Conservation (phyloP, 1,140 invertebrate species). For the Zaprionus kolodkinae region DNA sequence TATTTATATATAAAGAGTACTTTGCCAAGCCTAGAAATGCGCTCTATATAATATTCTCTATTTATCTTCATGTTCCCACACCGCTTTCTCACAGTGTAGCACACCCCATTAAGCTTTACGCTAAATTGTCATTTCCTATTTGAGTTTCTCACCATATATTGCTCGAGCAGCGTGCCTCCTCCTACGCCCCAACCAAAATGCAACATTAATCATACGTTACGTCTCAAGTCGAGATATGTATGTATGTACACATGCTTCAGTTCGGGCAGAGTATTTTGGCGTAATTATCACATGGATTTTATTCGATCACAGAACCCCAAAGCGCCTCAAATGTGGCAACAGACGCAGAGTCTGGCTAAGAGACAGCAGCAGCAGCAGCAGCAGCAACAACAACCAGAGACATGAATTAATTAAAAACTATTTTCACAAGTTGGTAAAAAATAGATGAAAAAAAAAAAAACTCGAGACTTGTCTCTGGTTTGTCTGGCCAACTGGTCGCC, state of each 20-base stretch:
- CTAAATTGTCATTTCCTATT: constrained; percentile 32
- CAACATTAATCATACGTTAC: constrained; percentile 44
- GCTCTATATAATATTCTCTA: too few species aligned
- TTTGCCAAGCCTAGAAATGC: too few species aligned
- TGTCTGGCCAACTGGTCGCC: constrained; percentile 69
- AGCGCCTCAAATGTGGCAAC: constrained; percentile 55
- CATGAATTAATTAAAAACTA: constrained; percentile 77
- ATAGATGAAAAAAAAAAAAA: neutral
- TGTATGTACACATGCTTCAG: neutral
- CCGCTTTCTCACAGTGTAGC: neutral
- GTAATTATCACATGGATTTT: constrained; percentile 52
- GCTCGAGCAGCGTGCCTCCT: neutral
- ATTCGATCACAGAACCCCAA: constrained; percentile 42
- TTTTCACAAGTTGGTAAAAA: constrained; percentile 61
- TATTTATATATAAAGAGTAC: too few species aligned
- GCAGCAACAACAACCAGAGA: constrained; percentile 43
- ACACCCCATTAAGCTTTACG: neutral
- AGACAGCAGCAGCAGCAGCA: constrained; percentile 27
- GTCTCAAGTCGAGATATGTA: neutral
- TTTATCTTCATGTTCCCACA: too few species aligned
- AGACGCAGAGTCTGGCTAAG: constrained; percentile 48
- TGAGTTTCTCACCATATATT: constrained; percentile 1
- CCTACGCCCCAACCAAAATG: constrained; percentile 5
- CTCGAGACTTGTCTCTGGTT: constrained; percentile 38
- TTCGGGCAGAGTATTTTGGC: constrained; percentile 14